Base-by-base conservation (phyloP, 2,113 vertebrate species). In the Machaerirhynchus nigripectus region DNA sequence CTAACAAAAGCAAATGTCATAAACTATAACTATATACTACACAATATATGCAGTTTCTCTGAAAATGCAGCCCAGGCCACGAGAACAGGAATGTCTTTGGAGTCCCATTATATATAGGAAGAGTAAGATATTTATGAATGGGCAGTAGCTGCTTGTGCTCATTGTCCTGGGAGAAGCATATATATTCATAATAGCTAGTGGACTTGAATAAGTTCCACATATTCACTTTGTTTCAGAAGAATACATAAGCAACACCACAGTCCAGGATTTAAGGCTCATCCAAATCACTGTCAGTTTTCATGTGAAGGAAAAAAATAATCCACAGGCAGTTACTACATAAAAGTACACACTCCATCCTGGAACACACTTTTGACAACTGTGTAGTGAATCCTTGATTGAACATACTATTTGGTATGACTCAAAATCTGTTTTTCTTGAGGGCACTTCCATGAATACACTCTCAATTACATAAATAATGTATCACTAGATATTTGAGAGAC, bases 91-190 rank as follows among this genome's bases (percentile, higher is more conserved):
- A 87, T 65, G 89, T 89, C 96, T 96, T 93, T 50, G 68, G 94
- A 95, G 95, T 94, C 76, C 77, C 69, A 94, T 94, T 95, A 93
- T 11, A 4, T 42, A 71, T 2, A 73, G 56, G 12, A 79, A 84
- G 40, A 84, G 87, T 50, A 93, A 77, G 68, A 82, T 93, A 96
- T 90, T 93, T 95, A 92, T 82, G 92, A 96, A 93, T 74, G 87
- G 92, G 92, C 88, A 92, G 92, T 85, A 96, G 71, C 60, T 96
- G 71, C 79, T 84, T 63, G 63, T 50, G 87, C 74, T 94, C 84
- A 80, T 39, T 93, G 84, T 63, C 91, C 70, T 96, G 47, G 64
- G 87, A 96, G 67, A 96, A 87, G 24, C 69, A 94, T 73, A 93
- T 91, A 91, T 90, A 97, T 91, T 87, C 35, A 22, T 85, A 96